Conservation (phyloP, 2,113 vertebrate species). For the Ictidomys tridecemlineatus region DNA sequence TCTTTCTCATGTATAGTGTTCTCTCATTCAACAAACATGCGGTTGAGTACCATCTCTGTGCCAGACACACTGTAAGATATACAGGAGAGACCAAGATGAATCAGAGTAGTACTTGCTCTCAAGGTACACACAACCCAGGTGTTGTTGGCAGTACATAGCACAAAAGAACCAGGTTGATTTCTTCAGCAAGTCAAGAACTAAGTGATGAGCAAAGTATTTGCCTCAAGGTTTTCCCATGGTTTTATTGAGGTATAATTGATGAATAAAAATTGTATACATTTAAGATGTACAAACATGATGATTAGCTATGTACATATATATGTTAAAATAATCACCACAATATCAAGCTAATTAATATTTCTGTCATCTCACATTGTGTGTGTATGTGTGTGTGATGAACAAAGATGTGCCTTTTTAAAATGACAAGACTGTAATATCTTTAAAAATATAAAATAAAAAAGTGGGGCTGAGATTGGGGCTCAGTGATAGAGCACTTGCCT, state of each 20-base stretch:
- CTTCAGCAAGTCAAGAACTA: neutral
- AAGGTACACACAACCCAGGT: accelerated
- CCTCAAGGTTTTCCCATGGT: neutral
- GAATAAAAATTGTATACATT: neutral
- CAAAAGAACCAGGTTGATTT: neutral
- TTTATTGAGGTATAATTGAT: neutral
- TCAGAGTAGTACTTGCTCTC: no score
- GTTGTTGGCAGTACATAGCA: accelerated
- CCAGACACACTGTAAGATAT: neutral
- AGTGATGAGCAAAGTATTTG: neutral
- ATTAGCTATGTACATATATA: no score
- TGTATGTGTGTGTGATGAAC: neutral
- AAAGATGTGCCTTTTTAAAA: neutral
- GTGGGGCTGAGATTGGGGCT: no score
- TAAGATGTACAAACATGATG: no score
- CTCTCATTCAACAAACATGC: neutral
- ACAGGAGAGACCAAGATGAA: neutral
- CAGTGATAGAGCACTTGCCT: no score
- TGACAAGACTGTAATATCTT: neutral
- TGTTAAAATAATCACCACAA: neutral
- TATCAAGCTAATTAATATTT: neutral
- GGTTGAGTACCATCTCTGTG: no score
- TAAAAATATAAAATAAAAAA: neutral
- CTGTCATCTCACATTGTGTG: no score
- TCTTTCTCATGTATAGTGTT: neutral